Conservation (phyloP, 2,113 vertebrate species). For the Picathartes gymnocephalus region DNA sequence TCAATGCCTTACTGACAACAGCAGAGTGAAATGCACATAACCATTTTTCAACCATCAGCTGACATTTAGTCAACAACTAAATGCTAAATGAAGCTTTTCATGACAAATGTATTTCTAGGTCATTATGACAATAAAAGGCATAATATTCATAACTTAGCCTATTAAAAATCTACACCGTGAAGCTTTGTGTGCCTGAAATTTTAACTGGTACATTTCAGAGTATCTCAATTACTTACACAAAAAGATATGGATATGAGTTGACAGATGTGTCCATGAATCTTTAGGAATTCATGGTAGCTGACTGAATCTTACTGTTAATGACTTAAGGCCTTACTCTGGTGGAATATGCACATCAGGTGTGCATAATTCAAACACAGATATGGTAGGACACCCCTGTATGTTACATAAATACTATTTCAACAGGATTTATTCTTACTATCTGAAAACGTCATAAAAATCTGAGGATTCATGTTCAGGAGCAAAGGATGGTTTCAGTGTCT, state of each 20-base stretch:
- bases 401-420: neutral
- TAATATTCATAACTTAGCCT: neutral
- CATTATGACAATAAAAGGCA: neutral
- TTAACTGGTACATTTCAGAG: neutral
- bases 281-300: neutral
- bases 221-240: neutral
- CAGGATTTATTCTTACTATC: neutral
- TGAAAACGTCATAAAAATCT: neutral
- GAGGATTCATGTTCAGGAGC: neutral
- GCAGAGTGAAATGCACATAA: neutral
- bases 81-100: neutral
- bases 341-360: neutral
- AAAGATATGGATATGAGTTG: neutral
- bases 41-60: neutral
- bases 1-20: neutral
- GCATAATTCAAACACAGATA: neutral
- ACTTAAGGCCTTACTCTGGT: neutral
- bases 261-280: neutral
- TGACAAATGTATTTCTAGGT: neutral
- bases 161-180: neutral
- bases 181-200: neutral
- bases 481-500: neutral
- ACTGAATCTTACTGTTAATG: neutral
- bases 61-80: neutral
- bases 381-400: neutral